These are phyloP conservation scores for Philaethria dido DNA, from an alignment of 2,888 invertebrate genomes.

Conservation along the genomic window DNA sequence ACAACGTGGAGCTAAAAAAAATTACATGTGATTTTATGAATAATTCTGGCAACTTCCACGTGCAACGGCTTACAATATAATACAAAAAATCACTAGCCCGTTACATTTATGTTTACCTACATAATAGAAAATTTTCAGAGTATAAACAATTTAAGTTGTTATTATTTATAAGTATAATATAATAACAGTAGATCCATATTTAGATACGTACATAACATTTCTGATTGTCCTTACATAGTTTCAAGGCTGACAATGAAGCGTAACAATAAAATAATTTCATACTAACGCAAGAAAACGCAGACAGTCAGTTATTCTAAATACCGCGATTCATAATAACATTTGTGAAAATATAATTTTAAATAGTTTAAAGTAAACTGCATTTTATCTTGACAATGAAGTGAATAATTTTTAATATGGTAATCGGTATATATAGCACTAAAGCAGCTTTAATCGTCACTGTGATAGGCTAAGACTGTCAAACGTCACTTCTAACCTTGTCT, in stretches of 20 bases:
- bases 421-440: background rate
- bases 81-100: too few relatives aligned
- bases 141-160: background rate
- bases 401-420: background rate
- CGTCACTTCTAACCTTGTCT: conserved; percentile 33
- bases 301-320: background rate
- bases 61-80: too few relatives aligned
- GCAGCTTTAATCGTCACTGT: background rate
- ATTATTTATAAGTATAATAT: background rate
- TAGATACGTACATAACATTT: conserved; percentile 6
- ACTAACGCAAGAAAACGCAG: conserved; percentile 12
- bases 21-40: too few relatives aligned
- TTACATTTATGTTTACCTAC: too few relatives aligned
- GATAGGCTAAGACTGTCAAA: conserved; percentile 27
- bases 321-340: background rate
- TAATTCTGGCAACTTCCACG: too few relatives aligned
- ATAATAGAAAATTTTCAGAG: background rate
- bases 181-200: conserved; percentile 8
- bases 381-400: background rate
- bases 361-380: background rate
- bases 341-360: background rate
- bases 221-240: conserved; percentile 18
- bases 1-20: too few relatives aligned
- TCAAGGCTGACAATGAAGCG: conserved; percentile 30
- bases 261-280: conserved; percentile 24